A percentile compares a stretch with the other conserved stretches of the same genome.
These are phyloP conservation scores for Entomobrya multifasciata DNA, from an alignment of 2,888 invertebrate species.

Conservation along the genomic window DNA sequence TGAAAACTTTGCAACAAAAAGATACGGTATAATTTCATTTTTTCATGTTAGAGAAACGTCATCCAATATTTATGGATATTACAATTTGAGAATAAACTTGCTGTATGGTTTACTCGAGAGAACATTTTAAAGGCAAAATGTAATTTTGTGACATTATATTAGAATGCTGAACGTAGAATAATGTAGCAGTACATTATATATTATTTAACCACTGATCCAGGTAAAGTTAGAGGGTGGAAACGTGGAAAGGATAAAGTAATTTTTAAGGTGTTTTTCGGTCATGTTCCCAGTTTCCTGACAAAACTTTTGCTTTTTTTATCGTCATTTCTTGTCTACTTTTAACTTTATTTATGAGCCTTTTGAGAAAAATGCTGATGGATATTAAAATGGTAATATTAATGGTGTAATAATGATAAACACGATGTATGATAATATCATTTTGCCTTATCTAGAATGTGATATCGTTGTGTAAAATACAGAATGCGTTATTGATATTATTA, in stretches of 20 bases:
- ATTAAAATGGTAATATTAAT: constrained; percentile 5
- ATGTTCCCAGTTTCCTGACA: too few species aligned
- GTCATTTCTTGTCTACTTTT: constrained; percentile 7
- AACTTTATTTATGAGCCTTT: constrained; percentile 39
- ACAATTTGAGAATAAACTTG: background rate
- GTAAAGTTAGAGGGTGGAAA: background rate
- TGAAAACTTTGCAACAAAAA: background rate
- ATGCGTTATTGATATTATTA: too few species aligned
- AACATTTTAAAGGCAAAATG: too few species aligned
- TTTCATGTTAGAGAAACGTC: constrained; percentile 4
- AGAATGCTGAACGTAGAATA: too few species aligned
- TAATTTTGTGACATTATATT: too few species aligned
- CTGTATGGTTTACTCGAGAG: too few species aligned
- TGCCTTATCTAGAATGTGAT: background rate
- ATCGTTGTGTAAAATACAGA: too few species aligned
- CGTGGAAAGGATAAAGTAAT: background rate
- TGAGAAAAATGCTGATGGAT: constrained; percentile 14
- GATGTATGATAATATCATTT: background rate
- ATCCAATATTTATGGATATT: constrained; percentile 10
- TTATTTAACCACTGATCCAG: too few species aligned
- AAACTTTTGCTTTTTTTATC: background rate
- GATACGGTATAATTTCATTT: background rate
- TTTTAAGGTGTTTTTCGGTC: background rate
- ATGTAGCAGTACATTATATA: too few species aligned
- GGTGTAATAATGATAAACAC: background rate